Percentiles rank a stretch among this genome's conserved stretches.
Evolutionary conservation across 2,888 invertebrate species (phyloP).

Genomic region (Phrixothrix hirtus): DNA sequence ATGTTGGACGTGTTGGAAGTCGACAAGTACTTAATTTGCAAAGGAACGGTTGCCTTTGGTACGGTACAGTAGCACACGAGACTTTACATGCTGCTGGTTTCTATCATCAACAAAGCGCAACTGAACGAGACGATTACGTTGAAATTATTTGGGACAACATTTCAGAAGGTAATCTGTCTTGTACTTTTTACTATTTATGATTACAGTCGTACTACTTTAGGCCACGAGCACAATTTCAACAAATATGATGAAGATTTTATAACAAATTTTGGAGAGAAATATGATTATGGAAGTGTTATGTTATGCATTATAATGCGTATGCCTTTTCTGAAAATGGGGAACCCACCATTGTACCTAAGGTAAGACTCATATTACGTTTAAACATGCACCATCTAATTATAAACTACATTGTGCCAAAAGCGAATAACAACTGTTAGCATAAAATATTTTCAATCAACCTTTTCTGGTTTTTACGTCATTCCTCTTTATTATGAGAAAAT

Average conservation of each 20-base stretch:
- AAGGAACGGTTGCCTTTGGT: constrained; percentile 35
- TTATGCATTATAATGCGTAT: not conserved
- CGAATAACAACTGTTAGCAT: too few species aligned
- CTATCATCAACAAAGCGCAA: constrained; percentile 81
- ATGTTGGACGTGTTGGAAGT: constrained; percentile 6
- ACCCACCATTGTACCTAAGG: not conserved
- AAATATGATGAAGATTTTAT: constrained; percentile 68
- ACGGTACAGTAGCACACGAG: constrained; percentile 75
- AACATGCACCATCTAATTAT: too few species aligned
- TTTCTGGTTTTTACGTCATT: too few species aligned
- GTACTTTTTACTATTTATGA: too few species aligned
- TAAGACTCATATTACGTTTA: too few species aligned
- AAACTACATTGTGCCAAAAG: too few species aligned
- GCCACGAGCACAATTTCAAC: constrained; percentile 65
- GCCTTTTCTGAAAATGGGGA: not conserved
- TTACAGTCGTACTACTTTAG: too few species aligned
- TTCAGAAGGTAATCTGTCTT: constrained; percentile 63
- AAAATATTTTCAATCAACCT: too few species aligned
- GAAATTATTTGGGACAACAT: constrained; percentile 76
- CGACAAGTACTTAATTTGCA: constrained; percentile 8
- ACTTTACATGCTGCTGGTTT: constrained; percentile 80
- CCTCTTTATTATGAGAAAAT: too few species aligned
- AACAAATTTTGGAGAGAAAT: constrained; percentile 67
- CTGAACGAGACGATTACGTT: constrained; percentile 76
- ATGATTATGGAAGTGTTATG: constrained; percentile 75